phyloP scores from a whole-genome alignment of 2,797 vertebrate species.

The Galagoides demidoff region DNA sequence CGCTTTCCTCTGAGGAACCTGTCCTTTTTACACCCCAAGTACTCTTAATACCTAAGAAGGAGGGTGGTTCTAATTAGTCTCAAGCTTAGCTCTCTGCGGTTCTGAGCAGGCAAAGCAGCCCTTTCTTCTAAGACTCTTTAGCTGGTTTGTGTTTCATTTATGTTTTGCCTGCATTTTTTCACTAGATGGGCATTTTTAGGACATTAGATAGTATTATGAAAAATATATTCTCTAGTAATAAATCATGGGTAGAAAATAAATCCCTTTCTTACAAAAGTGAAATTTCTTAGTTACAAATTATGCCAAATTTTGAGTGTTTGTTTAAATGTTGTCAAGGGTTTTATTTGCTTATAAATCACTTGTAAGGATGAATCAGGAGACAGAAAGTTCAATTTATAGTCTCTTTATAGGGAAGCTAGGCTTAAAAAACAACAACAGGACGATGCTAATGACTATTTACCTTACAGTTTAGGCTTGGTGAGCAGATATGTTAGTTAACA shows the following conservation, averaged over 20 bases:
- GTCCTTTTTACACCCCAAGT: background rate
- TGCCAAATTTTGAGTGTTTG: background rate
- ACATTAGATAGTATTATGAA: background rate
- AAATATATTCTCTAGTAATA: background rate
- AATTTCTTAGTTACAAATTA: background rate
- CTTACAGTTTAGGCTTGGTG: background rate
- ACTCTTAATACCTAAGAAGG: background rate
- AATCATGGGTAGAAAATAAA: background rate
- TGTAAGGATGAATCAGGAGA: background rate
- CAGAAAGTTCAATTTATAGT: background rate
- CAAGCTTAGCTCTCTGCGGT: background rate
- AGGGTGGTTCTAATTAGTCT: background rate
- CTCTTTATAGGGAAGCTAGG: background rate
- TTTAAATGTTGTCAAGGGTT: background rate
- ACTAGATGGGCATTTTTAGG: background rate
- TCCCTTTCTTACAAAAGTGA: slow-evolving; percentile 21
- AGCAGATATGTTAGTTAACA: background rate
- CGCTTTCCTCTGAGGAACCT: background rate
- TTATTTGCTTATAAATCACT: background rate
- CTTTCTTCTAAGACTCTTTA: background rate
- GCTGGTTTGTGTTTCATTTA: background rate
- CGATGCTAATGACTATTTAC: background rate
- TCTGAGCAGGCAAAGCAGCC: background rate
- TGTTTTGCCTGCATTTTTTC: background rate
- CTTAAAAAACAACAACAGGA: background rate